Conservation (phyloP, 2,113 vertebrate genomes). For the Dipodomys ordii region DNA sequence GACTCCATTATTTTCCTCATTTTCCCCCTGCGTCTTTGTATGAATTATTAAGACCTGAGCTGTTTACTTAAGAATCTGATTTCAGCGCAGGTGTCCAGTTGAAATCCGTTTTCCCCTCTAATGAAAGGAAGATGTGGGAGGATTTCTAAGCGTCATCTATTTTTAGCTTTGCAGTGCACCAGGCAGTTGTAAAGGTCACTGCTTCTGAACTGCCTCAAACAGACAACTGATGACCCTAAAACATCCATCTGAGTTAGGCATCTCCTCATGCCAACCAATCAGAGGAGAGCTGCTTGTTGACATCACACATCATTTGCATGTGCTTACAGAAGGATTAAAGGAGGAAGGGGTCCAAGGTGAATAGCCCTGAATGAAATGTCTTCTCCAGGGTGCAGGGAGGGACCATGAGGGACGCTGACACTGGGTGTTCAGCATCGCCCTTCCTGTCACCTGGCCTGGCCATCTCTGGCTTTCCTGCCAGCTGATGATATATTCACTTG, state of each 20-base stretch:
- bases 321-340: constrained; percentile 50
- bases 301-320: constrained; percentile 67
- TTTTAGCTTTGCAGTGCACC: constrained; percentile 56
- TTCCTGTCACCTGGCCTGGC: not conserved
- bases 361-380: constrained; percentile 35
- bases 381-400: constrained; percentile 49
- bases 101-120: constrained; percentile 82
- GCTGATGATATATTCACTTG: constrained; percentile 10
- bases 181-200: constrained; percentile 48
- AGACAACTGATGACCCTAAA: constrained; percentile 59
- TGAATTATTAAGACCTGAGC: constrained; percentile 86
- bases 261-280: constrained; percentile 61
- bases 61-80: constrained; percentile 86
- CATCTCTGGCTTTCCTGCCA: not conserved
- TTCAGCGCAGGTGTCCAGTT: constrained; percentile 84
- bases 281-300: constrained; percentile 67
- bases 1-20: constrained; percentile 85
- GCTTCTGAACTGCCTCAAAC: constrained; percentile 25
- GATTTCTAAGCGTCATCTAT: constrained; percentile 72
- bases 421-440: too few relatives aligned
- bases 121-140: constrained; percentile 78
- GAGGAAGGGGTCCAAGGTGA: constrained; percentile 11
- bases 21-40: constrained; percentile 77
- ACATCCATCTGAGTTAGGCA: constrained; percentile 65
- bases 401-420: not conserved